Evolutionary conservation across 2,888 invertebrate genomes (phyloP), one percentile per base, ranked within the genome.

Genomic region (Hirudinaria manillensis): DNA sequence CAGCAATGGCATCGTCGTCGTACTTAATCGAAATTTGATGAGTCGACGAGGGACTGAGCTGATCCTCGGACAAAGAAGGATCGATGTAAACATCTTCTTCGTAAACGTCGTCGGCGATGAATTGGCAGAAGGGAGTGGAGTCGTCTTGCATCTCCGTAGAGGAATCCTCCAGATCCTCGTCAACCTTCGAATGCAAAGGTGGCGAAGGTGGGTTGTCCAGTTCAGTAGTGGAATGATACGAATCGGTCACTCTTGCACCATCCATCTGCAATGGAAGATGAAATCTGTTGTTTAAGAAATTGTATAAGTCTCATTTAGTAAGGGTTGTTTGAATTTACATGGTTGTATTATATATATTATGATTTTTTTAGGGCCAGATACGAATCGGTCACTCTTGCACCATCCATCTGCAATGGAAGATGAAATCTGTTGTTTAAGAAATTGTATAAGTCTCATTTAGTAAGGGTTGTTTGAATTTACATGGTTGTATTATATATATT

Each of bases 31-130:
- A 68, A 29, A 34, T 24, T 7, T 68, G 68, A 68, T 68, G 68
- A 68, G 36, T 16, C 7, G n/a, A n/a, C 7, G 36, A 34, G n/a
- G 68, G 68, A 68, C 32, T 32, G 65, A 65, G 56, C 13, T 73
- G 56, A 72, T 72, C 72, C 13, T 72, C 72, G 1, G 73, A 61
- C 21, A 36, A 34, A 3, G 73, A 32, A n/a, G 73, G 56, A 21
- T 65, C 73, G 13, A 73, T 65, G 65, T 73, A 73, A 32, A 73
- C 65, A 24, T 73, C 73, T 61, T 73, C 73, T 56, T 73, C 73
- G 32, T 73, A 73, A 21, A 53, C 72, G 21, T 73, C 73, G 38
- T 73, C 73, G 2, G 36, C 73, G 10, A 34, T 36, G 21, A 34
- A 32, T 29, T n/a, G n/a, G 32, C n/a, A 32, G 68, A 34, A 34